Percentiles rank a stretch among this genome's conserved stretches.
Conservation (phyloP, 2,113 vertebrate species). For the Pelecanus crispus region DNA sequence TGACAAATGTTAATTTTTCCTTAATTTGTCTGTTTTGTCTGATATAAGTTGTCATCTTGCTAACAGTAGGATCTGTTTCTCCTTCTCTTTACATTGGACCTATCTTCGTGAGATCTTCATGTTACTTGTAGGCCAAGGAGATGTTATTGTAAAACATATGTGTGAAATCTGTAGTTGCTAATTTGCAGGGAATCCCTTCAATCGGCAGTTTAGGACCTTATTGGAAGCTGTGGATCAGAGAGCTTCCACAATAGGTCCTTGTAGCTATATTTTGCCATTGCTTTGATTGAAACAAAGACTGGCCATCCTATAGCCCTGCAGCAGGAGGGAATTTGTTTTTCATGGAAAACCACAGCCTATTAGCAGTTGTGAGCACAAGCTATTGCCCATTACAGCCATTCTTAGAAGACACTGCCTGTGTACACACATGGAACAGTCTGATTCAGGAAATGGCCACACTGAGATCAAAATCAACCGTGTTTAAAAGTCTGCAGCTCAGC, state of each 20-base stretch:
- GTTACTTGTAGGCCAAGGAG: not conserved
- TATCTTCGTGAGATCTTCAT: not conserved
- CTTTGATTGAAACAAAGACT: not conserved
- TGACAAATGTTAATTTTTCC: not conserved
- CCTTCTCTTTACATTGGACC: not conserved
- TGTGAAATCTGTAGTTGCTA: not conserved
- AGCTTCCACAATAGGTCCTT: not conserved
- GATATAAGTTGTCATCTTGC: not conserved
- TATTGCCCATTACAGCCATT: constrained; percentile 2
- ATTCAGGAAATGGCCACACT: not conserved
- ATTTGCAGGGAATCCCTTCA: not conserved
- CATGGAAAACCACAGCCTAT: constrained; percentile 3
- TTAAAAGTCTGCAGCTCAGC: not conserved
- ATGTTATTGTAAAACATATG: not conserved
- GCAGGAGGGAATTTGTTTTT: not conserved
- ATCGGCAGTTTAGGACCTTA: not conserved
- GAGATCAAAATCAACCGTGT: not conserved
- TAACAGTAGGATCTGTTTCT: not conserved
- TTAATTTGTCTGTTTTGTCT: not conserved
- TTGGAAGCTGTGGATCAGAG: not conserved
- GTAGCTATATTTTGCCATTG: not conserved
- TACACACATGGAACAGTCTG: not conserved
- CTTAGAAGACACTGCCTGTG: not conserved
- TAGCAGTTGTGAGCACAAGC: constrained; percentile 5
- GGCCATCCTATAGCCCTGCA: not conserved